Percentiles rank a stretch among this genome's conserved stretches.
Conservation (phyloP, 2,888 invertebrate species). For the Hyalella azteca region DNA sequence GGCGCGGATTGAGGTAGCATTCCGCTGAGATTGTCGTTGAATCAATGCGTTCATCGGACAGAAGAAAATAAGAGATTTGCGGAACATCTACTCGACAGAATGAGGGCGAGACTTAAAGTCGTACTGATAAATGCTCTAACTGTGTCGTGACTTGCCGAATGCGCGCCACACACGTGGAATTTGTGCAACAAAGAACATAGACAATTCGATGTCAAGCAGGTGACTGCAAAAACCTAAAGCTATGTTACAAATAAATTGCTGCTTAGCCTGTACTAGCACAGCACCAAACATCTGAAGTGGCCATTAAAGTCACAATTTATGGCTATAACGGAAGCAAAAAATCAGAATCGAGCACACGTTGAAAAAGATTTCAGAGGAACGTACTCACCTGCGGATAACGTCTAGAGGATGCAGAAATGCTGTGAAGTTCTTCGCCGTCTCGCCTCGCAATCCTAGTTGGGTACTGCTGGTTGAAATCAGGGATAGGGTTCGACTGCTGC, state of each 20-base stretch:
- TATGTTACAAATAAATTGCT: conserved; percentile 7
- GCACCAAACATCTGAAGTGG: conserved; percentile 5
- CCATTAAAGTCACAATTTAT: conserved; percentile 33
- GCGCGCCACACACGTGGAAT: background rate
- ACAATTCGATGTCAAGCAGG: background rate
- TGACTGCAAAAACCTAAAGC: background rate
- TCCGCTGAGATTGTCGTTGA: too few relatives aligned
- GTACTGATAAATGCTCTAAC: too few relatives aligned
- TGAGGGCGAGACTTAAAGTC: too few relatives aligned
- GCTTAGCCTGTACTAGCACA: background rate
- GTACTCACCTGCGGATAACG: conserved; percentile 11
- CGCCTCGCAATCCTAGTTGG: conserved; percentile 3
- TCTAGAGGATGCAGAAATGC: conserved; percentile 8
- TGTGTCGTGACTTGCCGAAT: background rate
- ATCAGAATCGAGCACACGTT: conserved; percentile 10
- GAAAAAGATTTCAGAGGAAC: conserved; percentile 13
- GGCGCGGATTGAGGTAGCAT: too few relatives aligned
- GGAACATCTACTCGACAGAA: too few relatives aligned
- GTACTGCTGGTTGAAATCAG: conserved; percentile 10
- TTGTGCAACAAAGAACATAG: conserved; percentile 8
- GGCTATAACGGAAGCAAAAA: conserved; percentile 1
- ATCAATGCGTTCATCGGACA: too few relatives aligned
- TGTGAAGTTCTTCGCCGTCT: conserved; percentile 12
- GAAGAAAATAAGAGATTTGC: too few relatives aligned
- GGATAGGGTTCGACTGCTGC: background rate